phyloP scores from a whole-genome alignment of 2,888 invertebrate genomes.

The Syritta pipiens region DNA sequence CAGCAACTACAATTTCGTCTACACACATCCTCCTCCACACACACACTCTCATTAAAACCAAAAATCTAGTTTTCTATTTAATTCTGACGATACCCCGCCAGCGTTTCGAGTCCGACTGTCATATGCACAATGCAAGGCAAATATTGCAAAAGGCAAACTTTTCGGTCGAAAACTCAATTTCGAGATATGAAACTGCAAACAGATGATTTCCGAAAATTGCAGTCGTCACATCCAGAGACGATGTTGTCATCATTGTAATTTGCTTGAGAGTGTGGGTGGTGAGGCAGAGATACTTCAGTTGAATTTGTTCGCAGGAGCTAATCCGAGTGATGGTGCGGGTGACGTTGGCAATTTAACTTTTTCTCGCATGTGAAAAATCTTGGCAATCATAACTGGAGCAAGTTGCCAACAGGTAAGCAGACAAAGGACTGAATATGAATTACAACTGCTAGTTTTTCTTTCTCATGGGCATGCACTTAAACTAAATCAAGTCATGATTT shows the following conservation, averaged over 20 bases:
- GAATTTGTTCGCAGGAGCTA: too few species aligned
- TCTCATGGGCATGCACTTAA: too few species aligned
- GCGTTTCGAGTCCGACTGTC: constrained; percentile 3
- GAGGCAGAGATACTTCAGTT: neutral
- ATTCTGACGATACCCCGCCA: neutral
- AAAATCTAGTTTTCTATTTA: constrained; percentile 8
- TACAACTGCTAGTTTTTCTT: too few species aligned
- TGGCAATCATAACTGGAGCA: constrained; percentile 23
- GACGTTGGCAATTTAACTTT: constrained; percentile 58
- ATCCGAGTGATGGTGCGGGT: too few species aligned
- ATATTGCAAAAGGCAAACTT: constrained; percentile 44
- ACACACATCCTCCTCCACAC: too few species aligned
- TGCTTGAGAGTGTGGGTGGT: neutral
- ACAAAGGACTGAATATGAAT: too few species aligned
- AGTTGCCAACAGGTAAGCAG: constrained; percentile 36
- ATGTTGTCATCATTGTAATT: constrained; percentile 2
- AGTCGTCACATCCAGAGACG: constrained; percentile 51
- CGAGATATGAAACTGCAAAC: constrained; percentile 52
- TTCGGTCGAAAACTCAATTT: constrained; percentile 52
- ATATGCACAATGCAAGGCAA: constrained; percentile 45
- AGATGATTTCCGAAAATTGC: constrained; percentile 60
- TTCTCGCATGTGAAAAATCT: constrained; percentile 28
- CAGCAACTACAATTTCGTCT: too few species aligned
- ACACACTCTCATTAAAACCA: constrained; percentile 29
- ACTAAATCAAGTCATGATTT: constrained; percentile 3